A percentile compares a stretch with the other conserved stretches of the same genome.
Evolutionary conservation across 2,113 vertebrate species (phyloP).

Genomic region (Elachura formosa): DNA sequence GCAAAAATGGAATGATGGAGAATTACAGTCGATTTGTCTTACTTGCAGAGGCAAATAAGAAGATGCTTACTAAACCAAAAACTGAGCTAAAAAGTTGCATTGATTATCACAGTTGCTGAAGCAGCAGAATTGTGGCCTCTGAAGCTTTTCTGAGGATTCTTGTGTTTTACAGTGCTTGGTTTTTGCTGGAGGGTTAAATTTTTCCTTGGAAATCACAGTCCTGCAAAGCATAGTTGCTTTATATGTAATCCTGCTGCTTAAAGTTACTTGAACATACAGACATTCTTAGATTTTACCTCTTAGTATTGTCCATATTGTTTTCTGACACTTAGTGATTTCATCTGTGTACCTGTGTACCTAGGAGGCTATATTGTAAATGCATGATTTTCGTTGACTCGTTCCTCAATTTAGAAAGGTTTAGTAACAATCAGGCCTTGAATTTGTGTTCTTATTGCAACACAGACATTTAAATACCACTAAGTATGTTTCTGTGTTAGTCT

Average conservation of each 20-base stretch:
- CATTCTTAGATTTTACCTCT: background rate
- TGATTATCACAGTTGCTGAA: background rate
- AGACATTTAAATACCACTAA: background rate
- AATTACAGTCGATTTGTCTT: background rate
- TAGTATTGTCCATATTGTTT: background rate
- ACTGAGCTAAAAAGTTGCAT: background rate
- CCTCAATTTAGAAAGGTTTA: background rate
- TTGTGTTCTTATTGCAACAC: background rate
- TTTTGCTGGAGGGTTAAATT: background rate
- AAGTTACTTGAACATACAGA: background rate
- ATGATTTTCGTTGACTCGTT: background rate
- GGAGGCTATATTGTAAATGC: background rate
- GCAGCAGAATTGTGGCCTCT: background rate
- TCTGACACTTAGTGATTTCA: background rate
- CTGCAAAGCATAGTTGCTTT: background rate
- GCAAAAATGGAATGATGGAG: background rate
- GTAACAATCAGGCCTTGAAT: background rate
- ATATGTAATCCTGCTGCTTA: background rate
- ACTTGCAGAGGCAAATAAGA: background rate
- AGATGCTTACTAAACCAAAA: background rate
- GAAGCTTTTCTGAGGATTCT: background rate
- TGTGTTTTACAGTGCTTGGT: background rate
- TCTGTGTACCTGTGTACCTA: rapidly evolving
- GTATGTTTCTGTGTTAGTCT: background rate
- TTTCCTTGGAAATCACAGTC: background rate